Conservation (phyloP, 2,797 vertebrate genomes). For the Alectoris magna region DNA sequence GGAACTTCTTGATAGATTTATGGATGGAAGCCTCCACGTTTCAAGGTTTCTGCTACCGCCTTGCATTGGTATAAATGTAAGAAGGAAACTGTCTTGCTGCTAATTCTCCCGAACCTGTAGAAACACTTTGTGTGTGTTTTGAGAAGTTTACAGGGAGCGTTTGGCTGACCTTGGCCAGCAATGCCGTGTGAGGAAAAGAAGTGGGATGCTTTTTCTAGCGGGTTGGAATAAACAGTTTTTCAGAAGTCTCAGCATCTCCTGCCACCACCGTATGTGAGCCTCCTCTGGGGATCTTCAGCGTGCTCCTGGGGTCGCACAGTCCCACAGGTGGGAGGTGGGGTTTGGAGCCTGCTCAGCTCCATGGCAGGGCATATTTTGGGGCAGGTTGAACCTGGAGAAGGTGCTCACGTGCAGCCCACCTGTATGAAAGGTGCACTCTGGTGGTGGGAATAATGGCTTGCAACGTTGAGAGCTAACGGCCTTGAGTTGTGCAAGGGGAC, state of each 20-base stretch:
- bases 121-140: not conserved
- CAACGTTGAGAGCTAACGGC: not conserved
- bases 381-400: no score
- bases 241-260: not conserved
- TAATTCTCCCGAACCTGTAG: not conserved
- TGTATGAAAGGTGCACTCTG: fast-evolving
- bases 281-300: not conserved
- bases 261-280: not conserved
- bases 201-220: not conserved
- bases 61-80: not conserved
- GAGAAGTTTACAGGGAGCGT: not conserved
- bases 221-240: not conserved
- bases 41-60: not conserved
- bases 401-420: not conserved
- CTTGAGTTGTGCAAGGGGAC: no score
- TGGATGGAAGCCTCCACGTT: not conserved
- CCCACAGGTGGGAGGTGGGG: not conserved
- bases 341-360: not conserved
- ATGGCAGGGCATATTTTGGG: not conserved
- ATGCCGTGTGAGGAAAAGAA: not conserved
- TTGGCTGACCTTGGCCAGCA: not conserved
- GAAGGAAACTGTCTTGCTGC: not conserved
- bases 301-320: not conserved
- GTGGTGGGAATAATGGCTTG: not conserved
- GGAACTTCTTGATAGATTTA: not conserved